A percentile compares a stretch with the other conserved stretches of the same genome.
Evolutionary conservation across 2,113 vertebrate species (phyloP).

Genomic region (Phyllopteryx taeniolatus): DNA sequence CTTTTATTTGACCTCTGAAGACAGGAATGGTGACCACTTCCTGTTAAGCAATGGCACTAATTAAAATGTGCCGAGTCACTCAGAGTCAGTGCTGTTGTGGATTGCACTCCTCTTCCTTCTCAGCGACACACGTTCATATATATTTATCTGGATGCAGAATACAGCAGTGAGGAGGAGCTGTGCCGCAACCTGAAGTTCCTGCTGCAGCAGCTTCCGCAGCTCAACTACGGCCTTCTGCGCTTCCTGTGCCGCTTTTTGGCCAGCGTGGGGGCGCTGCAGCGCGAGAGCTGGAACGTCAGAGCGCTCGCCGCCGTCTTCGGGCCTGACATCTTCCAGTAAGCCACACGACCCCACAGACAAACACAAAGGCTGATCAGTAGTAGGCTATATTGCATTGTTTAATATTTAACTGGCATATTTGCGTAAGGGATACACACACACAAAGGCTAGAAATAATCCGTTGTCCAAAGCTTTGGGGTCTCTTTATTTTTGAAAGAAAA

Average conservation of each 20-base stretch:
- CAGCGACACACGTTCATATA: background rate
- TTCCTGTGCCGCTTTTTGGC: slow-evolving; percentile 95
- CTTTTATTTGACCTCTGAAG: background rate
- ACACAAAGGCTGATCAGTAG: background rate
- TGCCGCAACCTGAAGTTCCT: slow-evolving; percentile 91
- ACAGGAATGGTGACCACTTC: background rate
- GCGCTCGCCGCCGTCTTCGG: slow-evolving; percentile 93
- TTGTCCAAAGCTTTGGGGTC: background rate
- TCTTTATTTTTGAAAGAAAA: no score
- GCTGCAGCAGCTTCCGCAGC: slow-evolving; percentile 94
- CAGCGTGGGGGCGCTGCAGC: slow-evolving; percentile 91
- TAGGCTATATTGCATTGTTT: background rate
- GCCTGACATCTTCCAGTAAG: slow-evolving; percentile 97
- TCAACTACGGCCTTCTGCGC: slow-evolving; percentile 94
- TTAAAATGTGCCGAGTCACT: background rate
- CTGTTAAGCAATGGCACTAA: background rate
- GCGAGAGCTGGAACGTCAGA: slow-evolving; percentile 89
- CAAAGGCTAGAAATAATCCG: background rate
- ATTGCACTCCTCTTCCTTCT: background rate
- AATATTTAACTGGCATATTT: background rate
- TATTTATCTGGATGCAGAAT: slow-evolving; percentile 73
- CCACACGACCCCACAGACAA: background rate
- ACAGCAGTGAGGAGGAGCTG: slow-evolving; percentile 93
- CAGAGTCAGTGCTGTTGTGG: background rate
- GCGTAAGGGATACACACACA: background rate